Conservation (phyloP, 2,113 vertebrate genomes). For the Cochlearius cochlearius region DNA sequence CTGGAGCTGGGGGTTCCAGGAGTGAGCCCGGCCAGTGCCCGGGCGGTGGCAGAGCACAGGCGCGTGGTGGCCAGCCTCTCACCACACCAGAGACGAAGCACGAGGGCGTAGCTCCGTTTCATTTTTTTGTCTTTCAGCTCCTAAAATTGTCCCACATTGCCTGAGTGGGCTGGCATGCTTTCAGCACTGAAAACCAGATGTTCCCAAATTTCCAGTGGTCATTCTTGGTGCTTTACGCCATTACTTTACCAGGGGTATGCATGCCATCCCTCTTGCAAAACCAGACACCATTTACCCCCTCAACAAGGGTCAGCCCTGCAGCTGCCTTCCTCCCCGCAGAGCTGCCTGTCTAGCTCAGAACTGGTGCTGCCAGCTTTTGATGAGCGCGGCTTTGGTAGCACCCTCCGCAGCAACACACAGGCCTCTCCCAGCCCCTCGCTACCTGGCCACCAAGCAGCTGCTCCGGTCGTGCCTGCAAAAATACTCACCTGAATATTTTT, state of each 20-base stretch:
- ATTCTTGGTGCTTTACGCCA: neutral
- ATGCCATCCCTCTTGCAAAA: neutral
- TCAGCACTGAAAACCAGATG: neutral
- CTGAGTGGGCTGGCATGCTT: neutral
- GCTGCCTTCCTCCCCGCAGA: accelerated
- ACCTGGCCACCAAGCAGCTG: neutral
- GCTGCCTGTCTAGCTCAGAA: neutral
- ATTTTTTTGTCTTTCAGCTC: neutral
- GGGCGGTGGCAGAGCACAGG: accelerated
- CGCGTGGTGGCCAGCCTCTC: neutral
- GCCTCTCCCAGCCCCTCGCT: neutral
- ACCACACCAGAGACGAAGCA: neutral
- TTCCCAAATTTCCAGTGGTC: neutral
- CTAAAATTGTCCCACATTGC: neutral
- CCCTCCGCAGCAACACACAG: neutral
- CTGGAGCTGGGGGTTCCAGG: neutral
- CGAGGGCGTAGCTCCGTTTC: accelerated
- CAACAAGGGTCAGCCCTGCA: neutral
- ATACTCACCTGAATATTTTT: neutral
- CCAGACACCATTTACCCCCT: neutral
- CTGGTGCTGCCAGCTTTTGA: neutral
- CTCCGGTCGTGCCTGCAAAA: neutral
- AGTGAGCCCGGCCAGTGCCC: neutral
- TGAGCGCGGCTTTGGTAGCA: neutral
- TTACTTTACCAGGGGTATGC: neutral